These are phyloP conservation scores for Microctenopoma lineatum DNA, from an alignment of 2,797 vertebrate species.

Conservation along the genomic window DNA sequence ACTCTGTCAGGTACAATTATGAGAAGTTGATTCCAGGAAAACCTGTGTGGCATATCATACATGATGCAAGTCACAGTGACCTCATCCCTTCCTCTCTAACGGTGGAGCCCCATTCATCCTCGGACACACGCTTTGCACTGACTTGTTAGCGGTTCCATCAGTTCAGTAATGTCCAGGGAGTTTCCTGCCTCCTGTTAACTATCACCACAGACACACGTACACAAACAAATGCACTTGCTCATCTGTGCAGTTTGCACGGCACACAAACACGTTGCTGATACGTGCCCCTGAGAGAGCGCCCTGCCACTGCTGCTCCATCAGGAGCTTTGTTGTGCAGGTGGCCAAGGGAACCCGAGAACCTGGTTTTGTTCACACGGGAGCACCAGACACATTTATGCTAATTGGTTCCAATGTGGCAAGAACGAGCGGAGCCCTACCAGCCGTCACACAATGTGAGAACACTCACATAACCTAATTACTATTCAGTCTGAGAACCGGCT, in stretches of 20 bases:
- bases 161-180: slow-evolving; percentile 48
- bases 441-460: slow-evolving; percentile 60
- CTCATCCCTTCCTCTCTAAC: slow-evolving; percentile 65
- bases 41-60: slow-evolving; percentile 73
- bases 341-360: slow-evolving; percentile 60
- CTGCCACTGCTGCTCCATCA: slow-evolving; percentile 77
- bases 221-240: slow-evolving; percentile 20
- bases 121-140: slow-evolving; percentile 18
- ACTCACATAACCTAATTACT: slow-evolving; percentile 60
- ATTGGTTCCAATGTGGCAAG: slow-evolving; percentile 48
- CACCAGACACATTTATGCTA: slow-evolving; percentile 65
- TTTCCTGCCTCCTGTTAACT: slow-evolving; percentile 37
- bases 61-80: slow-evolving; percentile 78
- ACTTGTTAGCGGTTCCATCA: slow-evolving; percentile 51
- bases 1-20: slow-evolving; percentile 81
- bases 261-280: slow-evolving; percentile 52
- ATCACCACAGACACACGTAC: slow-evolving; percentile 36
- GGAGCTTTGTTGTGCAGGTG: slow-evolving; percentile 58
- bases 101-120: slow-evolving; percentile 32
- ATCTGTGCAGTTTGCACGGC: background rate
- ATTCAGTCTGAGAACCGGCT: slow-evolving; percentile 68
- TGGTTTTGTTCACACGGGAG: slow-evolving; percentile 69
- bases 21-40: slow-evolving; percentile 74
- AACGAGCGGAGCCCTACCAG: slow-evolving; percentile 37
- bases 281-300: slow-evolving; percentile 58